Base-by-base conservation (phyloP, 2,113 vertebrate genomes). In the Gobius niger region DNA sequence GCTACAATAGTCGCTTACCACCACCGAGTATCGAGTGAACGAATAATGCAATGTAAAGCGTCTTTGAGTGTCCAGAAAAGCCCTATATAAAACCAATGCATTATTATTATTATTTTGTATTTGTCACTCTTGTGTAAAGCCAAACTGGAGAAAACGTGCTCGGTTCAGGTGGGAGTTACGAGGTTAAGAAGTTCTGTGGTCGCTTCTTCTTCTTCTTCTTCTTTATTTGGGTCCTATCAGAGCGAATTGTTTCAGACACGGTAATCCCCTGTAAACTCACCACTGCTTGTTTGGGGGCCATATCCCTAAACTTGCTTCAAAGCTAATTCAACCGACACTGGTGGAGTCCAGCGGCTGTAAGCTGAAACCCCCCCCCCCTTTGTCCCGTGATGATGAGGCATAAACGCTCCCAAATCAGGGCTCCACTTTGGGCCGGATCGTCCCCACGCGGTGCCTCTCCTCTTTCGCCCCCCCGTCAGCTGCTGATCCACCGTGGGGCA, bases 371-470 rank as follows among this genome's bases (percentile, higher is more conserved):
- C 73, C 46, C 61, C 68, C 64, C 24, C 73, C 46, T 61, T 67
- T 66, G 77, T 70, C 79, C 70, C 56, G 84, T 87, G 88, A 92
- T 87, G 88, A 92, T 88, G 86, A 91, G 79, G 78, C 80, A 72
- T 85, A 91, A 89, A 85, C 68, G 73, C 68, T 65, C 24, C 84
- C 81, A 80, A 83, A 87, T 90, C 82, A 87, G 78, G 81, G 72
- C 73, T 80, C 83, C 81, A 76, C 85, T 80, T 77, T 78, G 53
- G 69, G 47, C 63, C 67, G 67, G 82, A 77, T 68, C 70, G 75
- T 63, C 75, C 63, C 61, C 3, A n/a, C n/a, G 67, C 24, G 3
- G 24, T 34, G 79, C 69, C 80, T 80, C 82, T 76, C 76, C 64
- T 68, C 67, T 82, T 83, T 78, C 78, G n/a, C 77, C 82, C 82